Evolutionary conservation across 2,888 invertebrate species (phyloP), one percentile per base, ranked within the genome.

Genomic region (Creontiades dilutus): DNA sequence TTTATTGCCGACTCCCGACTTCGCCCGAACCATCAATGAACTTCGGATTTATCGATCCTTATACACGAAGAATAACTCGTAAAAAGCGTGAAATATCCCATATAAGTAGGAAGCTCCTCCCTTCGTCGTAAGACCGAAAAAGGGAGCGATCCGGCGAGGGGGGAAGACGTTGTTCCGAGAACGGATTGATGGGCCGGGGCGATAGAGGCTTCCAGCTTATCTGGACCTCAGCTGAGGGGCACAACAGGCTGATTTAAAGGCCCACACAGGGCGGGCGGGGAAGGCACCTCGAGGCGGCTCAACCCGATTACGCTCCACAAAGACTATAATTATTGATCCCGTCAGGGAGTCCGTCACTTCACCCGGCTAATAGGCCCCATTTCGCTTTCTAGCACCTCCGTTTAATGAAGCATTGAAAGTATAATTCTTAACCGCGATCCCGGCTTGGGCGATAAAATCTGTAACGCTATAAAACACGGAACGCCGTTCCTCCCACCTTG

Each of bases 361-460:
- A 23, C 68, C 68, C 5, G 19, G 68, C 68, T 68, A 68, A 68
- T 68, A 68, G 68, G 68, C 9, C 68, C n/a, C 68, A 68, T 68
- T 68, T 68, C 68, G 68, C 68, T 68, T 68, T 68, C 68, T 68
- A 68, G 68, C 68, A 68, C 68, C 68, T 68, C 61, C 61, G 61
- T 68, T 68, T 68, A 68, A 68, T 68, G 68, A 68, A 68, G 23
- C 68, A 68, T 68, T 68, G 68, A 68, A 68, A 68, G 68, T 68
- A 68, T 68, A 68, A 68, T 68, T 68, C 23, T 68, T 4, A 23
- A 23, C 23, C 68, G 23, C 23, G 68, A 19, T 23, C 12, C 68
- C n/a, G 23, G 5, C n/a, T 3, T 23, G 23, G 4, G 12, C 12
- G 68, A 23, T 68, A 11, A 23, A 4, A 68, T 68, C 68, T 5